Base-by-base conservation (phyloP, 2,888 invertebrate species). In the Acleris cristana region DNA sequence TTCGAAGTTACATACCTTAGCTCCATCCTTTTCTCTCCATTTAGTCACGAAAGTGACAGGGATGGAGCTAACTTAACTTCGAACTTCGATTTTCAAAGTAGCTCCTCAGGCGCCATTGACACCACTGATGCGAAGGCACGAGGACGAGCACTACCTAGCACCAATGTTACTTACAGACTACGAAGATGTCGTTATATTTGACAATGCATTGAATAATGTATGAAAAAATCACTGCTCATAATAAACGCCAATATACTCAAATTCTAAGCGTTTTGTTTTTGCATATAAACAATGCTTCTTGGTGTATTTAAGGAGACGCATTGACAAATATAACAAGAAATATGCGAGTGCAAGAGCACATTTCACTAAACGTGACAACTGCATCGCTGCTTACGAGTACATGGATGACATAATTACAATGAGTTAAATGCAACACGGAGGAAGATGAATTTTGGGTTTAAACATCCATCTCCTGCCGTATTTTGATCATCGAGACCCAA, bases 321-420 rank as follows among this genome's bases (percentile, higher is more conserved):
- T 63, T 66, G 56, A 60, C 60, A 66, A 66, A 66, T 61, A 61
- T 56, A 66, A 61, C 51, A 61, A 66, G 44, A 40, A 34, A 51
- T 6, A 55, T 52, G 18, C 45, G n/a, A n/a, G n/a, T 45, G 45
- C 16, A n/a, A n/a, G 14, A 45, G 14, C 14, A 16, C 14, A n/a
- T 14, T 3, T 3, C 44, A 44, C 3, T 16, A 12, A 12, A n/a
- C 5, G 16, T 45, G n/a, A n/a, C 16, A 5, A 0, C 45, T n/a
- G 45, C 14, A 6, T 5, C 45, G n/a, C 14, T 14, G 16, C n/a
- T 45, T 45, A 16, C 44, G 4, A 44, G 3, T 14, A 45, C 45
- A 45, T 6, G 45, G 45, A n/a, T n/a, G n/a, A 45, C 45, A 45
- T 45, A 45, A 45, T 34, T 45, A 45, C 45, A n/a, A 7, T n/a